These are phyloP conservation scores for Phymastichus coffea DNA, from an alignment of 1,140 invertebrate species.

Conservation along the genomic window DNA sequence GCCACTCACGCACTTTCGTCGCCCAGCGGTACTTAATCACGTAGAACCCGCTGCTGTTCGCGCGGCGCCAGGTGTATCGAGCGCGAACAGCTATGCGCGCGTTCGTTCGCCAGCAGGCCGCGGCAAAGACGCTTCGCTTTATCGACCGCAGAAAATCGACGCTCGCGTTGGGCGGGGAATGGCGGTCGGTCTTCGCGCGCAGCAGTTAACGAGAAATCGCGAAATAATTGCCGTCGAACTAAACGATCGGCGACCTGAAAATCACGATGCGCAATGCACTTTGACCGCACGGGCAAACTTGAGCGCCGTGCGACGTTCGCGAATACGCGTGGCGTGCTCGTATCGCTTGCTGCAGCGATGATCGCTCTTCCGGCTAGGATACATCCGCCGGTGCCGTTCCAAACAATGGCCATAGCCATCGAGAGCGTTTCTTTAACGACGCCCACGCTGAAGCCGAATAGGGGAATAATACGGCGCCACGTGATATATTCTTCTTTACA, in stretches of 20 bases:
- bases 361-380: constrained; percentile 46
- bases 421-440: constrained; percentile 1
- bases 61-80: constrained; percentile 28
- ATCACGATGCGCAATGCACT: too few relatives aligned
- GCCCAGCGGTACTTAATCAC: constrained; percentile 38
- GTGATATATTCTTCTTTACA: too few relatives aligned
- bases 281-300: too few relatives aligned
- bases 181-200: too few relatives aligned
- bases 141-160: too few relatives aligned
- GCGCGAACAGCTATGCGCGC: constrained; percentile 35
- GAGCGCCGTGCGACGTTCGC: too few relatives aligned
- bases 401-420: constrained; percentile 36
- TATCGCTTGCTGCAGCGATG: constrained; percentile 13
- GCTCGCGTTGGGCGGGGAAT: too few relatives aligned
- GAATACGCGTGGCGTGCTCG: neutral
- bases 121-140: too few relatives aligned
- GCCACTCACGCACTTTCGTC: constrained; percentile 34
- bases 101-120: constrained; percentile 10
- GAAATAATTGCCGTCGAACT: too few relatives aligned
- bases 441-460: constrained; percentile 11
- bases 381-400: constrained; percentile 38
- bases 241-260: too few relatives aligned
- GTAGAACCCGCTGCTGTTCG: constrained; percentile 28
- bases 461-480: too few relatives aligned
- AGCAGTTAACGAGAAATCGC: too few relatives aligned